phyloP scores from a whole-genome alignment of 2,888 invertebrate species.

The Chymomyza caudatula region DNA sequence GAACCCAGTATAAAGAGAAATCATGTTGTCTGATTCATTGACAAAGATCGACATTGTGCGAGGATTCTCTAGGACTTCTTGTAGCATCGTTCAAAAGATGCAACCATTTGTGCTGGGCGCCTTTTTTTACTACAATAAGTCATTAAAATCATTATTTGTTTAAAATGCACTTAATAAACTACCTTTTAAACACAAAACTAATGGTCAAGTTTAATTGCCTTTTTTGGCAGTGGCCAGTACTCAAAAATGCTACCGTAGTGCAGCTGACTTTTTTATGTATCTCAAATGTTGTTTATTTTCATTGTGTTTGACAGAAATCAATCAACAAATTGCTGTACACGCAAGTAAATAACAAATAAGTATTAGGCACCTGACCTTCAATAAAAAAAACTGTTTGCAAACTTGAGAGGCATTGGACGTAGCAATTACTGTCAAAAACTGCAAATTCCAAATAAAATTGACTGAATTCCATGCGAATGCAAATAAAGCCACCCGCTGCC shows the following conservation, averaged over 20 bases:
- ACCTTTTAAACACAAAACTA: background rate
- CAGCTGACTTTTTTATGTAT: conserved; percentile 15
- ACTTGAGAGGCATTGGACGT: conserved; percentile 61
- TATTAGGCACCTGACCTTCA: conserved; percentile 52
- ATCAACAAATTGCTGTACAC: conserved; percentile 45
- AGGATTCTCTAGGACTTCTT: no score
- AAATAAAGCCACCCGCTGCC: conserved; percentile 37
- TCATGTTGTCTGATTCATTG: no score
- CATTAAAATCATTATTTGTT: background rate
- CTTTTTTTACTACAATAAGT: background rate
- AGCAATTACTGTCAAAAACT: conserved; percentile 61
- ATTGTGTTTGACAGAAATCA: conserved; percentile 52
- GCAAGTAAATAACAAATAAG: conserved; percentile 18
- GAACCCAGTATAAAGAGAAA: no score
- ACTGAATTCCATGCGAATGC: conserved; percentile 43
- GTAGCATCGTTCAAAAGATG: no score
- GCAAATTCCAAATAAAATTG: conserved; percentile 26
- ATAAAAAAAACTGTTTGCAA: conserved; percentile 52
- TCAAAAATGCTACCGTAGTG: conserved; percentile 56
- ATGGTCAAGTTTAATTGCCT: background rate
- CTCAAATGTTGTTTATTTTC: conserved; percentile 20
- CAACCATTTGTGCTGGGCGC: no score
- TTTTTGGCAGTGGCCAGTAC: background rate
- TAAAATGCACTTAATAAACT: background rate
- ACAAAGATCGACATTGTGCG: no score